Conservation (phyloP, 2,113 vertebrate species). For the Amazona vittata region DNA sequence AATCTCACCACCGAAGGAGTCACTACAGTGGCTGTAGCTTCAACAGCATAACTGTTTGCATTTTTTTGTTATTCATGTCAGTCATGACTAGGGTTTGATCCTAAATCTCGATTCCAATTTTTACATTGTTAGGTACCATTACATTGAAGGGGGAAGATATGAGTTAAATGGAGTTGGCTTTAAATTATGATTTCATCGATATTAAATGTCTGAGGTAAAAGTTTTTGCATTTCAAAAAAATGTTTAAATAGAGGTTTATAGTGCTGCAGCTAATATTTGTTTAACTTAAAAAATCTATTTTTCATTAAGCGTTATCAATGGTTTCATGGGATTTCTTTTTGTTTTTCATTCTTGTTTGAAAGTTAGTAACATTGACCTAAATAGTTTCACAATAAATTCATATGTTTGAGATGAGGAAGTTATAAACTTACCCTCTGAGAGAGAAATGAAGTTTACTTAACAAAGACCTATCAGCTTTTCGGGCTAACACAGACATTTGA, state of each 20-base stretch:
- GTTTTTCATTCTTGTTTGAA: not conserved
- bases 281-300: not conserved
- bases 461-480: not conserved
- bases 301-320: not conserved
- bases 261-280: not conserved
- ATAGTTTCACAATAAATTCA: constrained; percentile 20
- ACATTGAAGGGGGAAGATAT: not conserved
- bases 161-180: not conserved
- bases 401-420: not conserved
- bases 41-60: not conserved
- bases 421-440: not conserved
- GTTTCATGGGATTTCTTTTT: not conserved
- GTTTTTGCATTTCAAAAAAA: not conserved
- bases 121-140: not conserved
- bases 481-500: not conserved
- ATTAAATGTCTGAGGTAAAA: not conserved
- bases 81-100: not conserved
- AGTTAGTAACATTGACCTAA: not conserved
- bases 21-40: not conserved
- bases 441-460: not conserved
- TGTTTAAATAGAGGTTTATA: not conserved
- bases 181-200: not conserved
- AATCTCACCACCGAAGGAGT: not conserved
- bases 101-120: not conserved
- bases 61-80: not conserved